Percentiles rank a stretch among this genome's conserved stretches.
phyloP scores from a whole-genome alignment of 2,113 vertebrate species.

The Ancistrus triradiatus region DNA sequence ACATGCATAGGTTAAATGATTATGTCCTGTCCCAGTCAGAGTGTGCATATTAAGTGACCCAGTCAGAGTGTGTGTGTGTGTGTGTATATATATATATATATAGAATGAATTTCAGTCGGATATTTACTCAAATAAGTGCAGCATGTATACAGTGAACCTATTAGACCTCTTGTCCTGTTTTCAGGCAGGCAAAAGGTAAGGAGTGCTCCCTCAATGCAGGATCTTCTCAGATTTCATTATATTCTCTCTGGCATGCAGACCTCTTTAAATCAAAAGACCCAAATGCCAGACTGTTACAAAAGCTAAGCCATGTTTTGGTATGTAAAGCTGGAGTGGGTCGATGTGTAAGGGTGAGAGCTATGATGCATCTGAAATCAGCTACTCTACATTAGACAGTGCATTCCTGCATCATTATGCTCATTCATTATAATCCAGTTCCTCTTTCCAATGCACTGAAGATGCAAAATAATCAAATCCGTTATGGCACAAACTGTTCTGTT shows the following conservation, averaged over 20 bases:
- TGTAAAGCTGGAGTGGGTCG: neutral
- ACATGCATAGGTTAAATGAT: no score
- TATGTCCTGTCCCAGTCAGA: no score
- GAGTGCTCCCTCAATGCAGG: neutral
- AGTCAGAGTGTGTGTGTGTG: no score
- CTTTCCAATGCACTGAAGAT: slow-evolving; percentile 14
- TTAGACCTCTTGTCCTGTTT: neutral
- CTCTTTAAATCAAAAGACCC: slow-evolving; percentile 11
- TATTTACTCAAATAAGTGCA: no score
- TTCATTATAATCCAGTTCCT: neutral
- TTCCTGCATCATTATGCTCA: neutral
- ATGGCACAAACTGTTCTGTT: slow-evolving; percentile 13
- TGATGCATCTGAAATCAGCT: neutral
- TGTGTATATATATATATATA: no score
- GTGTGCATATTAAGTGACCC: no score
- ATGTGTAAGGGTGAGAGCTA: neutral
- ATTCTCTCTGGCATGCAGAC: slow-evolving; percentile 5
- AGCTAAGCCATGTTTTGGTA: slow-evolving; percentile 19
- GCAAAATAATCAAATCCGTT: slow-evolving; percentile 10
- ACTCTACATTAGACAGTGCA: neutral
- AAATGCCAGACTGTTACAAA: neutral
- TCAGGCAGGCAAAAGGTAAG: slow-evolving; percentile 8
- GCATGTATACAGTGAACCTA: neutral
- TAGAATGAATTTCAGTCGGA: no score
- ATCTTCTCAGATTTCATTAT: slow-evolving; percentile 11